Evolutionary conservation across 2,888 invertebrate species (phyloP).

Genomic region (Globia sparganii): DNA sequence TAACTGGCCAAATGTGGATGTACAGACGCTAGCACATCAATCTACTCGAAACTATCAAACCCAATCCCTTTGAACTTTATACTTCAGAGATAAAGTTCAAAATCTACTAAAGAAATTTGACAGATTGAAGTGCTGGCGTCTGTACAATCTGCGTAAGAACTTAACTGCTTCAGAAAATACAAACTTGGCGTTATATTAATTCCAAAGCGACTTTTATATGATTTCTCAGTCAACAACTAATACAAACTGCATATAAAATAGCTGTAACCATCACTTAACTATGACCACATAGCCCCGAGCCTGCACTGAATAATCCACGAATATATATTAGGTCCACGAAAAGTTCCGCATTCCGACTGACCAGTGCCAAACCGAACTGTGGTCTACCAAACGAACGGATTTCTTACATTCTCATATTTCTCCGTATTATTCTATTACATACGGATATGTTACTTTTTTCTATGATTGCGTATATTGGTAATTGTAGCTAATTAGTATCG

Average conservation of each 20-base stretch:
- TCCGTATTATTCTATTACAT: conserved; percentile 54
- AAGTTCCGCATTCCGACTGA: conserved; percentile 67
- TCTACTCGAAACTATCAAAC: too few species aligned
- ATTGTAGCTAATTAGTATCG: conserved; percentile 31
- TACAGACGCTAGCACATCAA: too few species aligned
- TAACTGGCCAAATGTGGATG: not conserved
- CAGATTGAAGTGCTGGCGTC: too few species aligned
- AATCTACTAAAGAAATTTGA: too few species aligned
- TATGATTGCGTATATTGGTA: conserved; percentile 41
- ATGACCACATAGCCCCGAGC: conserved; percentile 42
- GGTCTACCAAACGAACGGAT: conserved; percentile 61
- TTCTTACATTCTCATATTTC: conserved; percentile 66
- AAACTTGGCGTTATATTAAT: not conserved
- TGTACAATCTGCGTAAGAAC: not conserved
- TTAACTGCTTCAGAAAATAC: not conserved
- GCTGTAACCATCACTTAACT: conserved; percentile 50
- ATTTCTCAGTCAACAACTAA: conserved; percentile 13
- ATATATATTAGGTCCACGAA: conserved; percentile 54
- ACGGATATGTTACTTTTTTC: conserved; percentile 47
- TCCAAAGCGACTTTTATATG: not conserved
- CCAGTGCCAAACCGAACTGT: conserved; percentile 47
- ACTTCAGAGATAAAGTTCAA: too few species aligned
- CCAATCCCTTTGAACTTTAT: too few species aligned
- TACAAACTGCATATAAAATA: conserved; percentile 14
- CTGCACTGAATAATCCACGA: conserved; percentile 58